Evolutionary conservation across 2,113 vertebrate species (phyloP).

Genomic region (Callipepla squamata): DNA sequence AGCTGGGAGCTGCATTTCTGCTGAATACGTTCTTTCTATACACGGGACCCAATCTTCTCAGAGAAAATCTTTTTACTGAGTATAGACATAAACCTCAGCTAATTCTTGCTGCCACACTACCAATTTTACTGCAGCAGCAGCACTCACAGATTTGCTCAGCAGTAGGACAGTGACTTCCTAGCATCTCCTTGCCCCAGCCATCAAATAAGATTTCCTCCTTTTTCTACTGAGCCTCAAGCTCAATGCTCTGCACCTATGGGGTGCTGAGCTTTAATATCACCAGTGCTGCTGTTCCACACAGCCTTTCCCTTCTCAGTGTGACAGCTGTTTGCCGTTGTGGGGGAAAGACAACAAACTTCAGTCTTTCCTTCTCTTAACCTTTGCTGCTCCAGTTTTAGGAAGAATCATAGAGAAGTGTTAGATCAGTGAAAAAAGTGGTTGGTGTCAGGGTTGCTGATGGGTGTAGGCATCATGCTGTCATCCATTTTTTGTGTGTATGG

Average conservation of each 20-base stretch:
- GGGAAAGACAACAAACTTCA: neutral
- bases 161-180: neutral
- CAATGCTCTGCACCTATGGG: neutral
- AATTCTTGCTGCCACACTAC: neutral
- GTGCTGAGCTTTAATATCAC: neutral
- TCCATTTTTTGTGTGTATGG: constrained; percentile 38
- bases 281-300: accelerated
- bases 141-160: constrained; percentile 9
- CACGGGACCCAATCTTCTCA: neutral
- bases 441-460: neutral
- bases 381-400: neutral
- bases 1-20: constrained; percentile 16
- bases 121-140: neutral
- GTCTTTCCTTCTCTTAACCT: neutral
- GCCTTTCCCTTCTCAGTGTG: neutral
- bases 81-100: neutral
- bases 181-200: neutral
- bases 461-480: neutral
- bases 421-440: constrained; percentile 22
- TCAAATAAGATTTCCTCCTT: neutral
- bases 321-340: neutral
- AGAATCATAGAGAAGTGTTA: neutral
- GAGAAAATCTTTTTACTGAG: neutral
- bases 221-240: neutral
- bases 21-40: neutral